Evolutionary conservation across 2,888 invertebrate genomes (phyloP).

Genomic region (Nephrotoma flavescens): DNA sequence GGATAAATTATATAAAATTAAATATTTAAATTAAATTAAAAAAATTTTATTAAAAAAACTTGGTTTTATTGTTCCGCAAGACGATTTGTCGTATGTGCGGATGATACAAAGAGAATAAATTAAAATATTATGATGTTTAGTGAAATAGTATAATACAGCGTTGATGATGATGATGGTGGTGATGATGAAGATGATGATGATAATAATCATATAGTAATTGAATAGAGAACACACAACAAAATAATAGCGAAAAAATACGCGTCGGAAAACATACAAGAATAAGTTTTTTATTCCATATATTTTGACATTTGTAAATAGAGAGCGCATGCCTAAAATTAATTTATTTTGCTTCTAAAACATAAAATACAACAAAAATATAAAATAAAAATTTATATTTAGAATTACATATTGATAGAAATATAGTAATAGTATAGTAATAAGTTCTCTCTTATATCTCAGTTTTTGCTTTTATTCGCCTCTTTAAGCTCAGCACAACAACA

Average conservation of each 20-base stretch:
- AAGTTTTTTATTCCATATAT: neutral
- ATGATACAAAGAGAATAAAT: neutral
- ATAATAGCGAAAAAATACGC: neutral
- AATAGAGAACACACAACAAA: neutral
- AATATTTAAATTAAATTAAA: neutral
- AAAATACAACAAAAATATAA: neutral
- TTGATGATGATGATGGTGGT: neutral
- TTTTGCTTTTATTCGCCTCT: neutral
- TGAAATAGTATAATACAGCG: neutral
- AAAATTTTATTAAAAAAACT: neutral
- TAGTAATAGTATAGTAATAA: neutral
- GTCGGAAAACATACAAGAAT: neutral
- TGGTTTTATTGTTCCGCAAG: neutral
- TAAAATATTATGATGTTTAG: neutral
- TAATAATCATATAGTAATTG: neutral
- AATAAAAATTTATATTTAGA: neutral
- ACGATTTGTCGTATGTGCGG: neutral
- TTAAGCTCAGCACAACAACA: neutral
- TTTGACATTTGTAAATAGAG: constrained; percentile 3
- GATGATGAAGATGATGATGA: neutral
- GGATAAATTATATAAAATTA: neutral
- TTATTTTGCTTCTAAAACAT: neutral
- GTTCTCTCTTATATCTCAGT: neutral
- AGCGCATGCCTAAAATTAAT: neutral
- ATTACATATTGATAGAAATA: neutral